These are phyloP conservation scores for Carcinoscorpius rotundicauda DNA, from an alignment of 1,140 invertebrate genomes.

Conservation along the genomic window DNA sequence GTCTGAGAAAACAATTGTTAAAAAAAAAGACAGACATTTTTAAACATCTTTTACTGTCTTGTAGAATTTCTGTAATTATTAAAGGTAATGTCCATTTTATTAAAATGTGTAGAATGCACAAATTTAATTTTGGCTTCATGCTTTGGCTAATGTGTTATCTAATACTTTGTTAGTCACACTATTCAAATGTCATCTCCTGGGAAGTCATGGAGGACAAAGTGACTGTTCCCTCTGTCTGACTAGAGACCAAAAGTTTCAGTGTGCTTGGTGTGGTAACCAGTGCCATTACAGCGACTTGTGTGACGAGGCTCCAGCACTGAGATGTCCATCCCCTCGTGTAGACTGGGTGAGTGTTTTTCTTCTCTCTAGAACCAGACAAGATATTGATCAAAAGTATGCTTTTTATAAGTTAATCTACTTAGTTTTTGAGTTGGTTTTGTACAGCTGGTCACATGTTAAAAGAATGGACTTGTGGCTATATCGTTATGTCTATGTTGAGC, in stretches of 20 bases:
- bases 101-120: too few relatives aligned
- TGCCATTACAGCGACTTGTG: constrained; percentile 76
- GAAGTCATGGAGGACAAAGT: constrained; percentile 76
- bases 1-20: too few relatives aligned
- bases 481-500: too few relatives aligned
- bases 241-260: constrained; percentile 62
- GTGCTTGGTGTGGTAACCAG: constrained; percentile 78
- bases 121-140: too few relatives aligned
- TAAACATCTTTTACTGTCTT: background rate
- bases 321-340: constrained; percentile 86
- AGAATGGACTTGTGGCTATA: too few relatives aligned
- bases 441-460: too few relatives aligned
- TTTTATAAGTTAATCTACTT: too few relatives aligned
- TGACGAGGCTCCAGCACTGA: constrained; percentile 37
- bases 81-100: background rate
- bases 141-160: background rate
- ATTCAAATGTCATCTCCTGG: constrained; percentile 88
- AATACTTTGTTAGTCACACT: constrained; percentile 49
- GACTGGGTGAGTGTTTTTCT: constrained; percentile 54
- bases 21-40: background rate
- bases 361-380: background rate
- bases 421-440: too few relatives aligned
- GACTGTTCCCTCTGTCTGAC: constrained; percentile 90
- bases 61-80: background rate
- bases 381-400: too few relatives aligned